Evolutionary conservation across 2,888 invertebrate genomes (phyloP).

Genomic region (Apamea anceps): DNA sequence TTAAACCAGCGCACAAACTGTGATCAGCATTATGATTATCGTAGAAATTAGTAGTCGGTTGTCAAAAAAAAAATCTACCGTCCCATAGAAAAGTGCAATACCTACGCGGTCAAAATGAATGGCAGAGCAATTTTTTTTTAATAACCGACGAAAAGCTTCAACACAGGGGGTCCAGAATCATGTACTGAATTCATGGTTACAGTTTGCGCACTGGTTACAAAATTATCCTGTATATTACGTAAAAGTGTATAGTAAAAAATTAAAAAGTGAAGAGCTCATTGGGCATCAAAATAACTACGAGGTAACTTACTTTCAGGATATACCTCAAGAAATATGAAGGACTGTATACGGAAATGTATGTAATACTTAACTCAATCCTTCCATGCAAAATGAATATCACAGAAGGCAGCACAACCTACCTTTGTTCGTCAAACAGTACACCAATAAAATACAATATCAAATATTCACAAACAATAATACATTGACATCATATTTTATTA

Average conservation of each 20-base stretch:
- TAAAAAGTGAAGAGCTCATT: background rate
- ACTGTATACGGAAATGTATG: background rate
- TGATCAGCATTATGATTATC: no score
- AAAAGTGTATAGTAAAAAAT: background rate
- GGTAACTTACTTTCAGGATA: background rate
- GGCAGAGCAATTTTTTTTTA: no score
- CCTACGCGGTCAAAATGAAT: no score
- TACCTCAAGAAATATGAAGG: background rate
- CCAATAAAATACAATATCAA: conserved; percentile 56
- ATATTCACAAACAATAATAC: conserved; percentile 61
- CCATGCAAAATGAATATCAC: background rate
- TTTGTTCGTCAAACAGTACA: conserved; percentile 45
- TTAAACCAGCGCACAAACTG: no score
- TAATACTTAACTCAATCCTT: background rate
- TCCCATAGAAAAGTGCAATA: no score
- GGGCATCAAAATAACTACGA: background rate
- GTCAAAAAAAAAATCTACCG: no score
- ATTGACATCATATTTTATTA: conserved; percentile 63
- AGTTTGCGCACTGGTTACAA: no score
- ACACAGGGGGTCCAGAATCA: no score
- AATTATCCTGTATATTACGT: background rate
- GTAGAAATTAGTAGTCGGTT: no score
- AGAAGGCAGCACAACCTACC: conserved; percentile 22
- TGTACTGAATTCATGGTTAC: no score
- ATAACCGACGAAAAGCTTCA: no score